Base-by-base conservation (phyloP, 2,113 vertebrate species). In the Galemys pyrenaicus region DNA sequence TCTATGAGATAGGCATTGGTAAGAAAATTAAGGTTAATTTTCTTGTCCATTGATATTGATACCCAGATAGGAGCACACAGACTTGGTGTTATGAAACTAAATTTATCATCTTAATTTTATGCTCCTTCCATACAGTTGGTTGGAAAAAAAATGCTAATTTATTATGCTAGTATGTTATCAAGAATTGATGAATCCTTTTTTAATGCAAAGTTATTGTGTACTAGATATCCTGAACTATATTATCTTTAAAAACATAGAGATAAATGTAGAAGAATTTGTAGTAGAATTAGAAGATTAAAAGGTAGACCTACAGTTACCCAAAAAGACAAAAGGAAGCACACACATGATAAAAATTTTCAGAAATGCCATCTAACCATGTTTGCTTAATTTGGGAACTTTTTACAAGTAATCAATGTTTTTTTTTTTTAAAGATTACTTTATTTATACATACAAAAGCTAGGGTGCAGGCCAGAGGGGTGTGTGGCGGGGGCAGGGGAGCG, bases 241-340 rank as follows among this genome's bases (percentile, higher is more conserved):
- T 79, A 15, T 2, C 56, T 78, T 91, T 79, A 84, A 84, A 92
- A 82, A 83, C 58, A 6, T 5, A 30, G 62, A 32, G 62, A 15
- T n/a, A 19, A n/a, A 4, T 67, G 30, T 67, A 17, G 65, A 71
- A 54, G 9, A 95, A 80, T 89, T 95, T 4, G 22, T n/a, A 32
- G 20, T 74, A 70, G 44, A 91, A 78, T 51, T 79, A 79, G 11
- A 78, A 84, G 39, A 80, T 91, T 87, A 74, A 79, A 79, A 87
- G 46, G 8, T 78, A 58, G 13, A 26, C 4, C 11, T 32, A 65
- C 49, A 93, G 70, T 83, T 84, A 80, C 20, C 20, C 37, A 51
- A 81, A 85, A 83, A 41, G 16, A 15, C 5, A 24, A 67, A 93
- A 81, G 41, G 9, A 32, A 74, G 51, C 19, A 28, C 62, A 75